Evolutionary conservation across 1,140 invertebrate species (phyloP), one percentile per base, ranked within the genome.

Genomic region (Dryas iulia): DNA sequence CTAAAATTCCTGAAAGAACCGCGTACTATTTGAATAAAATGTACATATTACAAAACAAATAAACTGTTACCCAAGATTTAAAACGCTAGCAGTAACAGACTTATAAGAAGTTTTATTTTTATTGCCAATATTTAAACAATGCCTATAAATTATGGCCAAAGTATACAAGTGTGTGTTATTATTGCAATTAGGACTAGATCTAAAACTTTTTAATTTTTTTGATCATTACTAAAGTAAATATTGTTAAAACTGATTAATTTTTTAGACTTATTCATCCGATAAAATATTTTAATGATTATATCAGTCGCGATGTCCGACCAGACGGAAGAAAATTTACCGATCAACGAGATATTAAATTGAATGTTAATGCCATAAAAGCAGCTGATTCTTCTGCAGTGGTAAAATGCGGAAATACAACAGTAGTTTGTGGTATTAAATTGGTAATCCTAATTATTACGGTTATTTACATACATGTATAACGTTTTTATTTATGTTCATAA

Each of bases 351-450:
- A 78, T 91, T n/a, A 87, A 84, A 73, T 68, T 90, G 33, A 90
- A 86, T 68, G 76, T 88, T 5, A 78, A 90, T 72, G 78, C 83
- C n/a, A 76, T 90, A 59, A 81, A 83, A 69, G 76, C 85, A 12
- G 82, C 87, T 21, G 89, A 91, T 67, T 79, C 87, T 28, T 90
- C 86, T 3, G 82, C 83, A 5, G 76, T 90, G 23, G 83, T 87
- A 0, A 90, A 90, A 80, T 88, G 85, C 81, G 89, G 87, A 39
- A 90, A 90, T 61, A 91, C 86, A 1, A 85, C 86, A 52, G 81
- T 89, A 66, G 75, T 90, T 18, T 90, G 89, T 77, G 87, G 89
- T 23, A 85, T 88, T 30, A 81, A 87, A 73, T 79, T 91, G 78
- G 89, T 91, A 78, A 82, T 66, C 21, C 8, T 47, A 21, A 3